Percentiles rank a stretch among this genome's conserved stretches.
Evolutionary conservation across 2,888 invertebrate genomes (phyloP).

Genomic region (Molorchus minor): DNA sequence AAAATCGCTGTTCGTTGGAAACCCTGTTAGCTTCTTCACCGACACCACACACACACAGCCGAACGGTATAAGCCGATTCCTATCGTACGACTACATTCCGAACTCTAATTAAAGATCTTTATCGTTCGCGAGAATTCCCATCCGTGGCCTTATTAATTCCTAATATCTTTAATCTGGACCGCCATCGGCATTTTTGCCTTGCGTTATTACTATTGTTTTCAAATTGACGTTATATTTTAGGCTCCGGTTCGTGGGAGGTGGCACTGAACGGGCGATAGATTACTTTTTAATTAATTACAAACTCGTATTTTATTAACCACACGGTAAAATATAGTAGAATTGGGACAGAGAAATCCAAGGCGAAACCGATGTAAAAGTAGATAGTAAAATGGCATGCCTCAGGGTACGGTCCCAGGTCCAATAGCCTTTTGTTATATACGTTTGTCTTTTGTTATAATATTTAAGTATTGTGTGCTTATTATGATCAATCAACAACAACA

Average conservation of each 20-base stretch:
- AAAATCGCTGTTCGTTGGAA: no score
- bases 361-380: no score
- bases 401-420: no score
- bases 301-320: no score
- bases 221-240: conserved; percentile 42
- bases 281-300: background rate
- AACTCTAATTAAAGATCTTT: conserved; percentile 54
- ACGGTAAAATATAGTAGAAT: no score
- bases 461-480: no score
- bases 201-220: conserved; percentile 50
- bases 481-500: no score
- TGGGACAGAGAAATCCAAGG: no score
- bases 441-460: no score
- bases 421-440: no score
- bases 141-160: conserved; percentile 60
- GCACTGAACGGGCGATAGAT: background rate
- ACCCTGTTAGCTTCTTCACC: no score
- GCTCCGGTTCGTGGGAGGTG: conserved; percentile 18
- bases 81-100: conserved; percentile 51
- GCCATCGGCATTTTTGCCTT: conserved; percentile 53
- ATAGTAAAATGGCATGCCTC: no score
- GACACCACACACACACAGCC: conserved; percentile 2
- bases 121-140: conserved; percentile 57
- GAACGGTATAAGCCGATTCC: conserved; percentile 46
- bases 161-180: conserved; percentile 56